These are phyloP conservation scores for Lutraria rhynchaena DNA, from an alignment of 1,140 invertebrate genomes.

Conservation along the genomic window DNA sequence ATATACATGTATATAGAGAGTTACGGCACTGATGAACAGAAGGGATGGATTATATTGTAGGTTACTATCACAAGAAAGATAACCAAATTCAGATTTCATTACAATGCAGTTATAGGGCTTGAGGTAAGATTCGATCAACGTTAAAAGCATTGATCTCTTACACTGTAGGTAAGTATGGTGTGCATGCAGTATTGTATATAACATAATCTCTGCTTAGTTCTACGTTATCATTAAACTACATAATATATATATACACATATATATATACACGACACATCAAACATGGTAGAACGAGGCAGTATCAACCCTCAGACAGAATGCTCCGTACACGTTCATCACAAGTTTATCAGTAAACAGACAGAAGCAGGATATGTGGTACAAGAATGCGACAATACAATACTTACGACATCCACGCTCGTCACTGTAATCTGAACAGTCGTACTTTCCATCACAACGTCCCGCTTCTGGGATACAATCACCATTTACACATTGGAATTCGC, in stretches of 20 bases:
- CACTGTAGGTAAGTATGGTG: too few species aligned
- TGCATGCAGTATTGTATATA: too few species aligned
- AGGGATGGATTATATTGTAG: too few species aligned
- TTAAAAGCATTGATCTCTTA: too few species aligned
- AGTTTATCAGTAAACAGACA: neutral
- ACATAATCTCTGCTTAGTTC: neutral
- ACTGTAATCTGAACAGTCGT: slow-evolving; percentile 91
- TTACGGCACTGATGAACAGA: too few species aligned
- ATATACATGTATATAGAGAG: too few species aligned
- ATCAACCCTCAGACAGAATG: neutral
- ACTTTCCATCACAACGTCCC: slow-evolving; percentile 91
- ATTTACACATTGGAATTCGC: slow-evolving; percentile 90
- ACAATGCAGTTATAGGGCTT: too few species aligned
- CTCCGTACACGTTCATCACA: neutral
- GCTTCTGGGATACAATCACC: slow-evolving; percentile 90
- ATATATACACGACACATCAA: neutral
- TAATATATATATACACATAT: neutral
- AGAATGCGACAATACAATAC: slow-evolving; percentile 30
- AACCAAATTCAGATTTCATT: too few species aligned
- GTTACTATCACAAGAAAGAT: too few species aligned
- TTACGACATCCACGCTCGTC: slow-evolving; percentile 84
- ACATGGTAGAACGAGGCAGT: neutral
- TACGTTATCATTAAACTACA: neutral
- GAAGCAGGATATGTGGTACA: too few species aligned
- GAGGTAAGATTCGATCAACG: too few species aligned